A percentile compares a stretch with the other conserved stretches of the same genome.
These are phyloP conservation scores for Parazoanthus swiftii DNA, from an alignment of 92 coral and sea anemone genomes.

Conservation along the genomic window DNA sequence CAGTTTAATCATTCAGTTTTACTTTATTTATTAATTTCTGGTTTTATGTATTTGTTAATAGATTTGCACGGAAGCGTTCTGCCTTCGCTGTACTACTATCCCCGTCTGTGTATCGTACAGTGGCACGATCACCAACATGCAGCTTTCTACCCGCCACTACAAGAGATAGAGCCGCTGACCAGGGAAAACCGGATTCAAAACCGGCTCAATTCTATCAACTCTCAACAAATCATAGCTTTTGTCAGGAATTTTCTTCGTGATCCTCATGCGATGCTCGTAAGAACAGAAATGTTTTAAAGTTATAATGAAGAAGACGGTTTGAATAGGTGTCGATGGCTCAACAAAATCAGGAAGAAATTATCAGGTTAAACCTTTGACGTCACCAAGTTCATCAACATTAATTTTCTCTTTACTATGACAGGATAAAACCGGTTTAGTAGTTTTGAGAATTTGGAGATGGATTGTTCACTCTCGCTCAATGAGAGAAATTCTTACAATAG, in stretches of 20 bases:
- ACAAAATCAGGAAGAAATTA: no score
- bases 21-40: no score
- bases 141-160: constrained; percentile 84
- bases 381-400: no score
- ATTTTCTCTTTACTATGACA: no score
- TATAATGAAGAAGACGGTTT: neutral
- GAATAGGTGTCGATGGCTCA: neutral
- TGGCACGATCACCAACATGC: constrained; percentile 92
- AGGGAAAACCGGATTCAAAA: constrained; percentile 66
- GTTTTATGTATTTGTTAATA: neutral
- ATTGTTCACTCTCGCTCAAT: no score
- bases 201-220: constrained; percentile 72
- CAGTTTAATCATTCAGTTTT: no score
- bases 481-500: no score
- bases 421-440: no score
- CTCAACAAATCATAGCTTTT: constrained; percentile 81
- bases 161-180: constrained; percentile 68
- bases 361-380: no score
- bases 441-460: no score
- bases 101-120: constrained; percentile 86
- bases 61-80: constrained; percentile 12
- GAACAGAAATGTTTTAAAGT: constrained; percentile 79
- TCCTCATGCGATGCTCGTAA: constrained; percentile 63
- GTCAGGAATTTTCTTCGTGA: constrained; percentile 68
- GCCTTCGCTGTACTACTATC: constrained; percentile 83